phyloP scores from a whole-genome alignment of 2,797 vertebrate species.

The Naso thynnoides region DNA sequence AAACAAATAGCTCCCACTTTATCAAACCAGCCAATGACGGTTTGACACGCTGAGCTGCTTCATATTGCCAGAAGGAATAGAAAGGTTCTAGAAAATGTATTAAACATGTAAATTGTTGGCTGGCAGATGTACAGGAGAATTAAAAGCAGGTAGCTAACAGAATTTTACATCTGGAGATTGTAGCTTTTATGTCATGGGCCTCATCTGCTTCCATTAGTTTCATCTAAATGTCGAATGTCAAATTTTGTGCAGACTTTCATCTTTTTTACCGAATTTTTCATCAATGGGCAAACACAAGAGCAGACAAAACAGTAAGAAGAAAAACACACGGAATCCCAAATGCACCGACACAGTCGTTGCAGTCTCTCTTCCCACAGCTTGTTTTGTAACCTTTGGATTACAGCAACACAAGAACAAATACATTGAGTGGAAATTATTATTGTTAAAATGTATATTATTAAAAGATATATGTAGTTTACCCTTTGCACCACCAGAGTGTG shows the following conservation, averaged over 20 bases:
- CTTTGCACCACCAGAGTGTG: constrained; percentile 8
- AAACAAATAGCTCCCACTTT: no score
- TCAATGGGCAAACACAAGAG: neutral
- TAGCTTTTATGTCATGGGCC: neutral
- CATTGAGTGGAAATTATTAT: neutral
- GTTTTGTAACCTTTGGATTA: neutral
- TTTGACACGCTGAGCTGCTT: no score
- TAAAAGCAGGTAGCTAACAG: neutral
- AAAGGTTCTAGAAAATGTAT: neutral
- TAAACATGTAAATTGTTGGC: neutral
- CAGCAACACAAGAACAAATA: neutral
- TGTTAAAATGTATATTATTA: neutral
- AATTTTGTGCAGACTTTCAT: neutral
- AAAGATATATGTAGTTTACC: neutral
- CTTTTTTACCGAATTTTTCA: neutral
- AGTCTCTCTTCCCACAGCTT: neutral
- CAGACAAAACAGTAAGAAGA: neutral
- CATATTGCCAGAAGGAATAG: neutral
- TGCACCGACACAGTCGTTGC: neutral
- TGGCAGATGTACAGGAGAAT: neutral
- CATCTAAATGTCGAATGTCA: neutral
- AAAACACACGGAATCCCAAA: neutral
- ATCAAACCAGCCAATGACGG: no score
- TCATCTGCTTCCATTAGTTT: neutral
- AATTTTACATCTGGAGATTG: neutral